Conservation (phyloP, 2,113 vertebrate genomes). For the Chamaea fasciata region DNA sequence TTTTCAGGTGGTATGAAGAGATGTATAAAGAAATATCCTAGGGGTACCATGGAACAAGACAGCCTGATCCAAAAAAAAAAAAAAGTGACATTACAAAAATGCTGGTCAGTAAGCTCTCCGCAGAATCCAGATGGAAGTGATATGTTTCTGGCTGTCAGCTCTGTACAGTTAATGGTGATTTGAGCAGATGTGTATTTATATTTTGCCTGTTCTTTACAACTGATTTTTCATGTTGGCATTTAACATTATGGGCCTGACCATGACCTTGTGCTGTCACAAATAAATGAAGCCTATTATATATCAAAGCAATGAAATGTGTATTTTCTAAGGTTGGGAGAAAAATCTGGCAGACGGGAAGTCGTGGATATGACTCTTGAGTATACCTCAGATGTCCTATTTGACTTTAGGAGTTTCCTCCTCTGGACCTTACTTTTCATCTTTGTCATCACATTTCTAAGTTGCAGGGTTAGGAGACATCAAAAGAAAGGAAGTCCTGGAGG, state of each 20-base stretch:
- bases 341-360: background rate
- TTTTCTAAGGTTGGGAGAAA: background rate
- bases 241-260: background rate
- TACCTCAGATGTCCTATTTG: background rate
- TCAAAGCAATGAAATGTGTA: background rate
- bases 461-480: background rate
- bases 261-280: background rate
- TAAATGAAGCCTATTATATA: background rate
- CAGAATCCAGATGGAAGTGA: background rate
- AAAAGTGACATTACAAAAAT: background rate
- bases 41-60: background rate
- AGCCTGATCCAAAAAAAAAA: background rate
- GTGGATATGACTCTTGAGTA: background rate
- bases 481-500: background rate
- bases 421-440: background rate
- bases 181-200: background rate
- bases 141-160: background rate
- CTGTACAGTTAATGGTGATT: background rate
- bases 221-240: background rate
- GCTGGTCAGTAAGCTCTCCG: background rate
- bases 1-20: background rate
- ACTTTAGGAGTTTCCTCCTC: background rate
- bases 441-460: background rate
- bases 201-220: background rate
- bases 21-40: background rate